A percentile compares a stretch with the other conserved stretches of the same genome.
These are phyloP conservation scores for Lepidochrysops patricia DNA, from an alignment of 2,888 invertebrate species.

Conservation along the genomic window DNA sequence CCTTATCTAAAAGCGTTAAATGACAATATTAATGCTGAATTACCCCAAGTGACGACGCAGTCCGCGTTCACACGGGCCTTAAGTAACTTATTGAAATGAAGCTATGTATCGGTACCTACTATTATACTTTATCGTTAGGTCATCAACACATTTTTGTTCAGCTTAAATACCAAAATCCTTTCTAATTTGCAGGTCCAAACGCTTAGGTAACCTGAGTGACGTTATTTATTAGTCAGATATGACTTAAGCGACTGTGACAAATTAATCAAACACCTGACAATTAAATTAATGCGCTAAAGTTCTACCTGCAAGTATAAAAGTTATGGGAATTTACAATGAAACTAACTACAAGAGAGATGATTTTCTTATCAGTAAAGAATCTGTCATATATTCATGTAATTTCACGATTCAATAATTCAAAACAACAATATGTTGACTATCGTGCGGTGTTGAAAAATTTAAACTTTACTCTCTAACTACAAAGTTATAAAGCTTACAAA, in stretches of 20 bases:
- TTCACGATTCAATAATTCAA: not conserved
- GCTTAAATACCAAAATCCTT: slow-evolving; percentile 11
- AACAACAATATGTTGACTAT: not conserved
- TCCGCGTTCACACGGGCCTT: slow-evolving; percentile 2
- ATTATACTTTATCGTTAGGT: slow-evolving; percentile 10
- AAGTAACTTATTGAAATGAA: slow-evolving; percentile 7
- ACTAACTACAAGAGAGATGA: too few species aligned
- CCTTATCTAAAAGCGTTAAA: not conserved
- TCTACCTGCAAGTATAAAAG: not conserved
- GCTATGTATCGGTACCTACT: not conserved
- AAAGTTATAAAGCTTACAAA: not conserved
- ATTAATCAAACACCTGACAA: not conserved
- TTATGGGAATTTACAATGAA: not conserved
- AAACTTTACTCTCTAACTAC: not conserved
- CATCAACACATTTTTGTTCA: slow-evolving; percentile 12
- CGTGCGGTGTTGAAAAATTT: not conserved
- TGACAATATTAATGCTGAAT: not conserved
- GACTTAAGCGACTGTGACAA: slow-evolving; percentile 4
- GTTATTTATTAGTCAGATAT: slow-evolving; percentile 38
- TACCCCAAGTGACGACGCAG: not conserved
- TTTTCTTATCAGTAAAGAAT: too few species aligned
- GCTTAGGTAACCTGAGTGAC: slow-evolving; percentile 23
- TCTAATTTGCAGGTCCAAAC: slow-evolving; percentile 9
- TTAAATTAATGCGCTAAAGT: not conserved
- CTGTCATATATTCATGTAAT: not conserved